Percentiles rank a stretch among this genome's conserved stretches.
Conservation (phyloP, 2,797 vertebrate genomes). For the Mus caroli region DNA sequence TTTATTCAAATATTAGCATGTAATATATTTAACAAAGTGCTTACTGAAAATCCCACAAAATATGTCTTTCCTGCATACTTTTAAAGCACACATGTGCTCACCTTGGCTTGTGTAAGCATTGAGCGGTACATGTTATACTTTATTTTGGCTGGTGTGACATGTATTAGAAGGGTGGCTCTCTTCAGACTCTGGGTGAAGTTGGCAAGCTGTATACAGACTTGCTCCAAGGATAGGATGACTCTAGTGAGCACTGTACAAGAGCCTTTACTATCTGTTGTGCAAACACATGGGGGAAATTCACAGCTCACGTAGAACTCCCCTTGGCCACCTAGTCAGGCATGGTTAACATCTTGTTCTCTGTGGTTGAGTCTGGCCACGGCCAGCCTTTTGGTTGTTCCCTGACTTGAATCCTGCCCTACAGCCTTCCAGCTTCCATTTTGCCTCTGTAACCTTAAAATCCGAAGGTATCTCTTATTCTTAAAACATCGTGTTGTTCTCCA, state of each 20-base stretch:
- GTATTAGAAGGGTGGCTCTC: conserved; percentile 79
- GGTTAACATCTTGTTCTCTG: conserved; percentile 14
- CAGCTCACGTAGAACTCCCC: neutral
- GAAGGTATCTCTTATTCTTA: neutral
- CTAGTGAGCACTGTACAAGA: conserved; percentile 77
- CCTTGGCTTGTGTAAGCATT: conserved; percentile 75
- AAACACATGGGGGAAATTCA: conserved; percentile 76
- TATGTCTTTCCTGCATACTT: conserved; percentile 79
- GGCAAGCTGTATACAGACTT: conserved; percentile 67
- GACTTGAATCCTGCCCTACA: neutral
- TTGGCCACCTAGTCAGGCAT: neutral
- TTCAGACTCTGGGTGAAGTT: conserved; percentile 76
- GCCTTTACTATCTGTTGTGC: conserved; percentile 79
- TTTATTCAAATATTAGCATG: conserved; percentile 82
- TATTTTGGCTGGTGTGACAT: conserved; percentile 77
- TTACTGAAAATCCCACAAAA: conserved; percentile 86
- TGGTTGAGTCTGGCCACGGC: neutral
- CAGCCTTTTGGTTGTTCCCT: neutral
- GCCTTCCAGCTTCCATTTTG: neutral
- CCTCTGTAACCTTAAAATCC: conserved; percentile 14
- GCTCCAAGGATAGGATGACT: conserved; percentile 85
- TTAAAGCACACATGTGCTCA: conserved; percentile 76
- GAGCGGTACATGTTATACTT: conserved; percentile 74
- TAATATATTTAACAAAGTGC: conserved; percentile 86
- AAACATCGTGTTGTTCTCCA: neutral